Percentiles rank a stretch among this genome's conserved stretches.
phyloP scores from a whole-genome alignment of 2,113 vertebrate species.

The Holacanthus passer region DNA sequence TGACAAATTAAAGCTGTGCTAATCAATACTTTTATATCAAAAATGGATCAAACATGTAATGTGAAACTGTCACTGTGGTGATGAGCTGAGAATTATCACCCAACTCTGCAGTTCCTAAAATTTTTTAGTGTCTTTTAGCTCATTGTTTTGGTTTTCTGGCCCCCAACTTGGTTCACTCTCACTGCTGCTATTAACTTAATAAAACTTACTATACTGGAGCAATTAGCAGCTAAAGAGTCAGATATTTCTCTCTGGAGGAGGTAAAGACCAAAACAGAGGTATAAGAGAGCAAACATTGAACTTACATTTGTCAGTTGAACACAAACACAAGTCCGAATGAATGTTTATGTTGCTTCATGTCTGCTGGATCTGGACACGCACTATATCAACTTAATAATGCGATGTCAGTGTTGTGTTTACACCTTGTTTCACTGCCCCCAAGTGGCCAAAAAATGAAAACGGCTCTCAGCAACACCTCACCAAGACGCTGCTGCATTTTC shows the following conservation, averaged over 20 bases:
- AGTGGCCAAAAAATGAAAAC: background rate
- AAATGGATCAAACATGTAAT: background rate
- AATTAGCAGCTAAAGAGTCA: background rate
- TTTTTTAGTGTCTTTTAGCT: background rate
- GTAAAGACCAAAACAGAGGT: background rate
- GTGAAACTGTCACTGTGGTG: background rate
- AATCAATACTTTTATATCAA: background rate
- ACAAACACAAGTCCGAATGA: background rate
- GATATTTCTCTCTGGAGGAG: background rate
- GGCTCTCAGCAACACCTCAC: background rate
- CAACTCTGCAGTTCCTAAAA: background rate
- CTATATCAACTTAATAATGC: background rate
- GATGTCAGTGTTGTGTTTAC: background rate
- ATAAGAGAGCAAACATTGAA: background rate
- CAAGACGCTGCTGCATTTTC: background rate
- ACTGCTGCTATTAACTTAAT: background rate
- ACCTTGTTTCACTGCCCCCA: background rate
- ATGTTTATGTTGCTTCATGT: background rate
- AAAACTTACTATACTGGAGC: background rate
- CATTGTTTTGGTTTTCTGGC: background rate
- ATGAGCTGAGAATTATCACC: background rate
- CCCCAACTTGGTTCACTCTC: background rate
- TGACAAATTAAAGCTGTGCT: background rate
- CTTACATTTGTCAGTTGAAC: background rate
- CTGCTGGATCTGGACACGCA: background rate